These are phyloP conservation scores for Nautilus pompilius DNA, from an alignment of 1,140 invertebrate genomes.

Conservation along the genomic window DNA sequence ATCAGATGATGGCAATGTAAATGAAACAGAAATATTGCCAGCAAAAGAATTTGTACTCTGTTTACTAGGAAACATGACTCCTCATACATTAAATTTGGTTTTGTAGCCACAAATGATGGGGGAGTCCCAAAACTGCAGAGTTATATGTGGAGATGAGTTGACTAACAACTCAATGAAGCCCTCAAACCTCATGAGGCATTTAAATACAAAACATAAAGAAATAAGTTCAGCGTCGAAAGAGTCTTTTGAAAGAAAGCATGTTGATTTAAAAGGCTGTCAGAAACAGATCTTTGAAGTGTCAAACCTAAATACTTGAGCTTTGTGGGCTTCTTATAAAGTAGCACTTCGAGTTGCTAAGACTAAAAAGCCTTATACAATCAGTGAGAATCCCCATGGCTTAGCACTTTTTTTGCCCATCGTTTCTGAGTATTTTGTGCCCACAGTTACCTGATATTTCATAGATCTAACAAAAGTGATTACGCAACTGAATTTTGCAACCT, in stretches of 20 bases:
- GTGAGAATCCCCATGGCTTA: no score
- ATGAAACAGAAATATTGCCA: no score
- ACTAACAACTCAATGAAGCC: background rate
- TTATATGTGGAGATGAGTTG: slow-evolving; percentile 1
- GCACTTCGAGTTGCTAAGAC: background rate
- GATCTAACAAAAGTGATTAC: no score
- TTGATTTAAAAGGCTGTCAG: background rate
- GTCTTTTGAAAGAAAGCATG: background rate
- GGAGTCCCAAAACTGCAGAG: background rate
- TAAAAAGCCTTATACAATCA: background rate
- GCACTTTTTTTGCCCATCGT: no score
- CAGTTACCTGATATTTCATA: no score
- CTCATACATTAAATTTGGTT: background rate
- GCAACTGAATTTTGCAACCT: no score
- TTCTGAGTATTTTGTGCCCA: no score
- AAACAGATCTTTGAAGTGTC: background rate
- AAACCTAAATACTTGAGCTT: background rate
- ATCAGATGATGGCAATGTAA: background rate
- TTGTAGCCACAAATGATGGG: background rate
- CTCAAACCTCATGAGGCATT: background rate
- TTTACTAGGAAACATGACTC: background rate
- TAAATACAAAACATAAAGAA: background rate
- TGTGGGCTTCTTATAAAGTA: background rate
- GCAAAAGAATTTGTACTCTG: background rate
- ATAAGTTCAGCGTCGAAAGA: background rate